Base-by-base conservation (phyloP, 2,888 invertebrate species). In the Dicyrtoma fusca region DNA sequence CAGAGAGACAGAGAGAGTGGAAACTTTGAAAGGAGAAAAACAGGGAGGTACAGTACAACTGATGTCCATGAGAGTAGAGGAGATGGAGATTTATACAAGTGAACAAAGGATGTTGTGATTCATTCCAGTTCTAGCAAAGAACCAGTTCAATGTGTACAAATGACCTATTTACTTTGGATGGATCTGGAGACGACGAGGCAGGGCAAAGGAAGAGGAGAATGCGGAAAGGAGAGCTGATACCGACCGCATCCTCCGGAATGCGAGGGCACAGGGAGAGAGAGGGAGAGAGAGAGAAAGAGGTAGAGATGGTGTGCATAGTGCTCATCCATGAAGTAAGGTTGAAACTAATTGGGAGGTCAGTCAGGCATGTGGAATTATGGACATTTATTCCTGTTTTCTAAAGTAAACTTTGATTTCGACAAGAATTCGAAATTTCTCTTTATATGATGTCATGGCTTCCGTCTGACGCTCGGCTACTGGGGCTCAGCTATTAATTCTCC, bases 371-470 rank as follows among this genome's bases (percentile, higher is more conserved):
- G 34, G 34, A 34, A 34, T 34, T 49, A 19, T 44, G 34, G 51
- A 25, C 64, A 34, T 49, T 64, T 64, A 64, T 64, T 45, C 51
- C 44, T 44, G 17, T 53, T 17, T 61, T 34, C 25, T 51, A 64
- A 64, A 64, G 64, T 64, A 64, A 64, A 64, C 64, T 64, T 49
- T 64, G 64, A 64, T 49, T 64, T 63, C 13, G 64, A 45, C 49
- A 64, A 64, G 64, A 47, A 49, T 64, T 26, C 17, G 25, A 49
- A 34, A 61, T 42, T 57, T 55, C 55, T 11, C 62, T 61, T 14
- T 61, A 34, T n/a, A 4, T 13, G 10, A 44, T 23, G 47, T 23
- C 19, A n/a, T 42, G 26, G 17, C 44, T 17, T 62, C 44, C 17
- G 19, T 62, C 19, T 13, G 55, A 44, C 13, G 17, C 19, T 62